These are phyloP conservation scores for Leptinotarsa undecemlineata DNA, from an alignment of 1,140 invertebrate species.

Conservation along the genomic window DNA sequence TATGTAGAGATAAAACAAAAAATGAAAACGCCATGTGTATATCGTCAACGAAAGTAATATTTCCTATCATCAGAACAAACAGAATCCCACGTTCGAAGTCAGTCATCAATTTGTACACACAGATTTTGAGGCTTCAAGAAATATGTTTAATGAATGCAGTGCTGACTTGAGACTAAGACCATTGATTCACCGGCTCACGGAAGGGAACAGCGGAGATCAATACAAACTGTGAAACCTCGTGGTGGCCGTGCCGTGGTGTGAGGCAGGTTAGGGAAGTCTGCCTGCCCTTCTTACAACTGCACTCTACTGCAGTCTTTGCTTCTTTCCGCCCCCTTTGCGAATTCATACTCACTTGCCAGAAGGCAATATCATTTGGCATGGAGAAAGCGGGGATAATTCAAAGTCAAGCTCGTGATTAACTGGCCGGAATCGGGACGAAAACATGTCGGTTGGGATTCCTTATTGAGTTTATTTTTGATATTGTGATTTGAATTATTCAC, in stretches of 20 bases:
- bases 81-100: too few relatives aligned
- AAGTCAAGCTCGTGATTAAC: slow-evolving; percentile 20
- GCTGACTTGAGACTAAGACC: slow-evolving; percentile 44
- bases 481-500: too few relatives aligned
- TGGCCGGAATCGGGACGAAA: slow-evolving; percentile 14
- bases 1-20: too few relatives aligned
- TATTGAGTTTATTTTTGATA: background rate
- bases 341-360: slow-evolving; percentile 24
- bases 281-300: slow-evolving; percentile 26
- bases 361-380: slow-evolving; percentile 7
- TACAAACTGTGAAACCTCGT: slow-evolving; percentile 25
- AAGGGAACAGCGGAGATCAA: slow-evolving; percentile 45
- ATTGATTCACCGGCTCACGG: slow-evolving; percentile 44
- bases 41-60: too few relatives aligned
- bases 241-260: slow-evolving; percentile 44
- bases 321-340: slow-evolving; percentile 29
- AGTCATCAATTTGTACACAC: background rate
- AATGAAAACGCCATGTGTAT: too few relatives aligned
- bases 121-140: background rate
- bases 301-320: slow-evolving; percentile 40
- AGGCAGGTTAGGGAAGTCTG: slow-evolving; percentile 47
- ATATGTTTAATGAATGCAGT: slow-evolving; percentile 22
- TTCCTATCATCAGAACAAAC: too few relatives aligned
- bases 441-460: slow-evolving; percentile 9
- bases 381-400: slow-evolving; percentile 18